Base-by-base conservation (phyloP, 92 coral and sea anemone species). In the Pocillopora meandrina region DNA sequence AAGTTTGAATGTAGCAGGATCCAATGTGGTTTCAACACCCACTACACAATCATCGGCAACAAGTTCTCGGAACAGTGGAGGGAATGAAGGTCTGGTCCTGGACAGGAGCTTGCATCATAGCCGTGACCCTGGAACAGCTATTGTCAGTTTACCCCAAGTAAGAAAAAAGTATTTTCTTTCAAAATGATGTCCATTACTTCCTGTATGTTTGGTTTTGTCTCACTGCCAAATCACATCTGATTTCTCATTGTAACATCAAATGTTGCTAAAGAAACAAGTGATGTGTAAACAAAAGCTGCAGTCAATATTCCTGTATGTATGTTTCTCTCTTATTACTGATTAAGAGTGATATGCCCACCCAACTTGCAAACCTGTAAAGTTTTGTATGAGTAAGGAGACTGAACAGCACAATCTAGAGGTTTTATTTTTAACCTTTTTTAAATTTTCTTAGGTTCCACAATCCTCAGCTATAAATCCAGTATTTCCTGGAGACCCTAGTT, bases 401-500 rank as follows among this genome's bases (percentile, higher is more conserved):
- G 0, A 42, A 42, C 4, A 42, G 52, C 52, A 42, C 52, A 42
- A 1, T 7, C 52, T 3, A 7, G 52, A 42, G 52, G 8, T 42
- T 42, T 42, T 7, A 42, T 42, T 3, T 3, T 42, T 42, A 42
- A 42, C 8, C 8, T 72, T 72, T 62, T 1, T 42, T 60, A 1
- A 65, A 52, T 72, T 3, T 82, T 85, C 63, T 15, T 72, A 94
- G 98, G 87, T 86, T 56, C 75, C 93, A 58, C 91, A 89, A 60
- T 75, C 87, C 47, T 85, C 95, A 18, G 80, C 85, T 12, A 87
- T 94, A 49, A 87, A 93, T 61, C 89, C 95, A 55, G 86, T 95
- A 56, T 94, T 96, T 35, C 93, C 93, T 68, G 97, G 86, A 47
- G 93, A 87, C 72, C 90, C 96, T 61, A 91, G 87, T 60, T 79